Base-by-base conservation (phyloP, 2,113 vertebrate species). In the Aptenodytes patagonicus region DNA sequence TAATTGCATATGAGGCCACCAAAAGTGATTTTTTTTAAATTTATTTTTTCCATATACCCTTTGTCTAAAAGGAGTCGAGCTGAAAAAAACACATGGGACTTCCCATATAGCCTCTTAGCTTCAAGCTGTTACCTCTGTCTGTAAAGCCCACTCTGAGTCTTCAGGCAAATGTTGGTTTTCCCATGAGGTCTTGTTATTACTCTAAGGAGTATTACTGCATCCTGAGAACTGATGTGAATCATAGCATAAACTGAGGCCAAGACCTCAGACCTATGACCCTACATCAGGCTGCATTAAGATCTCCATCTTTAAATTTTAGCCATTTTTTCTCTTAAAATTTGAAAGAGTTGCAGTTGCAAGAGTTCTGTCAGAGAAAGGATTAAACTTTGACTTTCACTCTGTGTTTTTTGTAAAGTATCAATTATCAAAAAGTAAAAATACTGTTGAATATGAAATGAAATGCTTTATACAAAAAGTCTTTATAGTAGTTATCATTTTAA, bases 391-490 rank as follows among this genome's bases (percentile, higher is more conserved):
- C 29, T 82, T 84, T 87, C 18, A 60, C 64, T 80, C 29, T 31
- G 15, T 82, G 8, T 28, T 90, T 82, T 78, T 84, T 65, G 12
- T 60, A 68, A 69, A 84, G 42, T 75, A 85, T 87, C 55, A 96
- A 36, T 87, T 93, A 91, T 77, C 18, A 79, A 87, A 88, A 89
- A 81, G 29, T 64, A 78, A 87, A 83, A 89, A 89, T 83, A 83
- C 72, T 60, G 29, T 93, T 82, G 90, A 96, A 91, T 90, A 76
- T 87, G 52, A 84, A 89, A 94, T 76, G 3, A 91, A 84, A 71
- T 54, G 8, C 16, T 68, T 94, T 73, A 77, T 92, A 47, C 34
- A 81, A 62, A 60, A 92, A 55, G 64, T 32, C 42, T 88, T 96
- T 71, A 36, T 70, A 88, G 32, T 54, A 90, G 36, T 36, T 42